Evolutionary conservation across 2,797 vertebrate species (phyloP), one percentile per base, ranked within the genome.

Genomic region (Xerus rutilus): DNA sequence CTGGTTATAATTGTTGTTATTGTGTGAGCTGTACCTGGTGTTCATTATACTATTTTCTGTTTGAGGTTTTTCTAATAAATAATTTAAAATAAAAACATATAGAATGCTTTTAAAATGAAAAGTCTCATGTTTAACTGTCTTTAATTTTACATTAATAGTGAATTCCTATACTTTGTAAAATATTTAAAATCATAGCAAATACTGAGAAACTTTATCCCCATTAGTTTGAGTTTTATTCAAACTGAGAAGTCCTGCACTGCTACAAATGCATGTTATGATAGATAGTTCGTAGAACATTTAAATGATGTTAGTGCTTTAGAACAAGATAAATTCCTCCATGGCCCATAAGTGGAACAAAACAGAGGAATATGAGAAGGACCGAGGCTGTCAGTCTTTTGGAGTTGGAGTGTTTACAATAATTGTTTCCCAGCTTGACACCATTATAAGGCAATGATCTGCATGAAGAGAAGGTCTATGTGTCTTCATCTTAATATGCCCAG

Each of bases 171-270:
- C 59, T 96, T 89, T 47, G 57, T 43, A 86, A 90, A 91, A 87
- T 92, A 97, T 83, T 90, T 90, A 76, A 88, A 93, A 77, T n/a
- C 52, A 79, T 0, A 70, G 25, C 5, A 82, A 95, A 85, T 72
- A 85, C 49, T 85, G 20, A n/a, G 32, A 78, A 9, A 49, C 85
- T 13, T 93, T 84, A 67, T 28, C 10, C 6, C 47, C 54, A 25
- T 92, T 54, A 90, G 12, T 54, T 90, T 95, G 86, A 72, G 43
- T 77, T 95, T 73, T 81, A 12, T 88, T 91, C 49, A 62, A 70
- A 28, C n/a, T 73, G 74, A 86, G 83, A 76, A 89, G 0, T 2
- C 5, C 30, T 81, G 35, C 35, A n/a, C 10, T 81, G 77, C 57
- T 91, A 15, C 72, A 86, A 77, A 49, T 6, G 57, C 5, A 59